Percentiles rank a stretch among this genome's conserved stretches.
These are phyloP conservation scores for Phodopus roborovskii DNA, from an alignment of 2,113 vertebrate species.

Conservation along the genomic window DNA sequence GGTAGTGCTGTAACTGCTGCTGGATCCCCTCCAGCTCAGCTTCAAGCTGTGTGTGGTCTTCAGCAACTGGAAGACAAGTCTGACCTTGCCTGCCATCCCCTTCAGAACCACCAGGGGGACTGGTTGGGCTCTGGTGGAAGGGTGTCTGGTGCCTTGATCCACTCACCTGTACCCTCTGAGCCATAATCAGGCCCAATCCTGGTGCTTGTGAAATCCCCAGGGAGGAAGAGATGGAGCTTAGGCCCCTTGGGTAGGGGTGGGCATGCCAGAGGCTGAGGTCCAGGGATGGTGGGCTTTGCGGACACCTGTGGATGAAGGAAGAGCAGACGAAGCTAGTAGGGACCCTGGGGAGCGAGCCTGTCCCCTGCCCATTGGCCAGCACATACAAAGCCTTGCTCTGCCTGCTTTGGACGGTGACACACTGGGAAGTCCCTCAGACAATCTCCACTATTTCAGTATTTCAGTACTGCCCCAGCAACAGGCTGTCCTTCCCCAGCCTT, in stretches of 20 bases:
- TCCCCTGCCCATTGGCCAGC: neutral
- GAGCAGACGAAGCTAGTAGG: neutral
- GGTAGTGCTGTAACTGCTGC: constrained; percentile 90
- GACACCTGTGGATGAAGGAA: constrained; percentile 17
- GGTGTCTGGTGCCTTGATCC: neutral
- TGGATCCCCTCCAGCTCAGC: constrained; percentile 90
- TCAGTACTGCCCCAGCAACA: neutral
- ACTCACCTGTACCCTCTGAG: constrained; percentile 60
- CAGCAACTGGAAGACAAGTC: neutral
- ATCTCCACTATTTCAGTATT: neutral
- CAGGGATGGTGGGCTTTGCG: neutral
- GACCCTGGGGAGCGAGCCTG: neutral
- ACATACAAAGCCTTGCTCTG: neutral
- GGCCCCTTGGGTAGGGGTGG: neutral
- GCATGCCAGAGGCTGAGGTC: neutral
- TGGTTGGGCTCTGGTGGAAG: neutral
- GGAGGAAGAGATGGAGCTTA: constrained; percentile 39
- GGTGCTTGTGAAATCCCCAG: constrained; percentile 53
- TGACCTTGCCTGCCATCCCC: neutral
- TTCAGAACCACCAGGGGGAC: neutral
- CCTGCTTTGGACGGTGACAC: neutral
- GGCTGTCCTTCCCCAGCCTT: neutral
- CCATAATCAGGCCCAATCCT: neutral
- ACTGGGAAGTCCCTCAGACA: neutral
- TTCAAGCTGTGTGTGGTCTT: constrained; percentile 78